Conservation (phyloP, 1,140 invertebrate species). For the Psix sp. region DNA sequence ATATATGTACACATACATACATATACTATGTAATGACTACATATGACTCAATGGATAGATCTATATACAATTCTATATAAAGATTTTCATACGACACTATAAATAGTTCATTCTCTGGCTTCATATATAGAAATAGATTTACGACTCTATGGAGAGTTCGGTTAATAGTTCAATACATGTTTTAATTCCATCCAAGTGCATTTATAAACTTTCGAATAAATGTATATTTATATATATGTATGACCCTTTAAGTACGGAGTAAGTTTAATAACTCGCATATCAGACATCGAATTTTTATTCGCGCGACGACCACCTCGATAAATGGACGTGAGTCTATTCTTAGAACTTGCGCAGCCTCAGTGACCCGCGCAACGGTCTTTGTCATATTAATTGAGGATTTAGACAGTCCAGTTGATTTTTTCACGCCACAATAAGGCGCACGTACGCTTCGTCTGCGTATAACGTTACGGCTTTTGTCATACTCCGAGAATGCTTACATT, state of each 20-base stretch:
- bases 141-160: too few relatives aligned
- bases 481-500: conserved; percentile 1
- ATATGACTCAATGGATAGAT: too few relatives aligned
- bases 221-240: too few relatives aligned
- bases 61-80: too few relatives aligned
- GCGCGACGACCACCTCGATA: conserved; percentile 5
- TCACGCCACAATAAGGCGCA: conserved; percentile 7
- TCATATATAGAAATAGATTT: too few relatives aligned
- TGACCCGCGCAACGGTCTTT: conserved; percentile 12
- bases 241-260: neutral
- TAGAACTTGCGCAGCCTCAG: conserved; percentile 3
- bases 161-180: too few relatives aligned
- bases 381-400: conserved; percentile 17
- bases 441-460: neutral
- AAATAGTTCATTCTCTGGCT: too few relatives aligned
- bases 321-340: conserved; percentile 24
- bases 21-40: too few relatives aligned
- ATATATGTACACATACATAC: too few relatives aligned
- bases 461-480: conserved; percentile 3
- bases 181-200: too few relatives aligned
- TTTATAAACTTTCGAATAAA: too few relatives aligned
- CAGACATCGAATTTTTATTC: conserved; percentile 19
- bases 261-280: conserved; percentile 1
- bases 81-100: too few relatives aligned
- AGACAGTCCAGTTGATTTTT: conserved; percentile 6